Evolutionary conservation across 2,888 invertebrate species (phyloP), one percentile per base, ranked within the genome.

Genomic region (Eilema sororculum): DNA sequence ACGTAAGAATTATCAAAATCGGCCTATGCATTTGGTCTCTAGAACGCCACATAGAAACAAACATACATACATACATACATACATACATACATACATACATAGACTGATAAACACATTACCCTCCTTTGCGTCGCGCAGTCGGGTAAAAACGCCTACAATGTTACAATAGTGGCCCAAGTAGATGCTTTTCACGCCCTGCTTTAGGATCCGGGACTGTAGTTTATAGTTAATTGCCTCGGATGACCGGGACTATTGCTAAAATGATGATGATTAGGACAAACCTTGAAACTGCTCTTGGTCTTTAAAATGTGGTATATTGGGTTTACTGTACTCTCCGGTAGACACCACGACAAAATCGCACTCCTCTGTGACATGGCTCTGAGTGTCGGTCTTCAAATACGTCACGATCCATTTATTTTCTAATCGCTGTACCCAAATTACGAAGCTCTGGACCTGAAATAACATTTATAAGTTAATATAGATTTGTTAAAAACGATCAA

Each of bases 341-440:
- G 97, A 97, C 9, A 97, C 92, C 75, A 97, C 95, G 8, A 97
- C 93, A 65, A 96, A 96, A 84, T 97, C 96, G 81, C 96, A 97
- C 5, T 85, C 80, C 30, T 93, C 92, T 0, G 93, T 93, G 22
- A 90, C 82, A 12, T 87, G 88, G 41, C 89, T 80, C 16, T 89
- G 87, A 0, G 91, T 93, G 68, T 91, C 89, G 0, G 96, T 82
- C 77, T 95, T 93, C 76, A 84, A 89, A 70, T 95, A 94, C 0
- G 89, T 91, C 3, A 97, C 87, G 66, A 90, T 86, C 96, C 96
- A 97, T 10, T 89, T 89, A 52, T 88, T 86, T 2, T 81, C 83
- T 0, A 84, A 82, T 85, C 92, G 91, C 66, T 86, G 89, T 24
- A 96, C 91, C 24, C 86, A 85, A 8, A 91, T 95, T 22, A 96